Conservation (phyloP, 2,113 vertebrate species). For the Indicator maculatus region DNA sequence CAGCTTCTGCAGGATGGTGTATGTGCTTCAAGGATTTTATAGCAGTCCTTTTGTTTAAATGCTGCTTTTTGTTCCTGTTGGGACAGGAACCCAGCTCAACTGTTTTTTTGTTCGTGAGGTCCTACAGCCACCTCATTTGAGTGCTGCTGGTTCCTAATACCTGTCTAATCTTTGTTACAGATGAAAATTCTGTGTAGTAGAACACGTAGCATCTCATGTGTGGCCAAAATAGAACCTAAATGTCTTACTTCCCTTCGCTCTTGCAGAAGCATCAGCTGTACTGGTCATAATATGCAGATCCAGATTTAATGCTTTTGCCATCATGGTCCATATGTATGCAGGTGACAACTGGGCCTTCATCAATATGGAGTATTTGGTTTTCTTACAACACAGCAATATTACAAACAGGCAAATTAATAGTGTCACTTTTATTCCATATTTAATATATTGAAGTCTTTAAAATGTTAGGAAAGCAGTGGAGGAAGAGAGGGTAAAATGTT, state of each 20-base stretch:
- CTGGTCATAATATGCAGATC: neutral
- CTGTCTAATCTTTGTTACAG: neutral
- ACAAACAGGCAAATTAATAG: neutral
- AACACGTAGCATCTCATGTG: neutral
- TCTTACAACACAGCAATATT: neutral
- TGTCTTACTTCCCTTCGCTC: neutral
- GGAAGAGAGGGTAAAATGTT: neutral
- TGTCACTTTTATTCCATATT: neutral
- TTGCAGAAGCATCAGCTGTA: neutral
- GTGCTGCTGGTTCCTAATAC: neutral
- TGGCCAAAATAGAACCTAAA: neutral
- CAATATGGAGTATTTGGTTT: neutral
- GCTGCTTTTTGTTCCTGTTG: neutral
- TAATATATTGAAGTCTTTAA: neutral
- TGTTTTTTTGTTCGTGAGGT: neutral
- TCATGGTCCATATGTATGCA: neutral
- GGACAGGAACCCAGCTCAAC: neutral
- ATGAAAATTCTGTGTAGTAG: neutral
- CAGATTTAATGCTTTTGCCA: rapidly evolving
- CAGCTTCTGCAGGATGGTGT: neutral
- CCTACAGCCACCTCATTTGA: neutral
- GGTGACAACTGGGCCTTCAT: neutral
- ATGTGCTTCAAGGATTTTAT: neutral
- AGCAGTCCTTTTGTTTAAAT: neutral
- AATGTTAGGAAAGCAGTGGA: neutral